phyloP scores from a whole-genome alignment of 2,113 vertebrate species.

The Gymnobelideus leadbeateri region DNA sequence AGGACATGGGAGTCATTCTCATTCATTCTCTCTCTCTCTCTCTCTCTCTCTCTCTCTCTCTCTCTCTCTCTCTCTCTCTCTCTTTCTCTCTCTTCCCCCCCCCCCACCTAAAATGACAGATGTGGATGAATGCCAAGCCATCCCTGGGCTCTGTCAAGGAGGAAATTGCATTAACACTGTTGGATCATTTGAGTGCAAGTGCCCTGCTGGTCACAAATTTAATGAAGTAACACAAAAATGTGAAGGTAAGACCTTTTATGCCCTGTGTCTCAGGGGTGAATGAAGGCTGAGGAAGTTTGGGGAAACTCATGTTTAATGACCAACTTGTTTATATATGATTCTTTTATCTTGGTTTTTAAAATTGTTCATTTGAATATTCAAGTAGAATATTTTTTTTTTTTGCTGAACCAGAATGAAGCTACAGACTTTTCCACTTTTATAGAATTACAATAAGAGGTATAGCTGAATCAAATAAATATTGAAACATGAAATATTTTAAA shows the following conservation, averaged over 20 bases:
- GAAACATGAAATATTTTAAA: conserved; percentile 73
- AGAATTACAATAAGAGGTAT: conserved; percentile 65
- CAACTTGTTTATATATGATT: conserved; percentile 63
- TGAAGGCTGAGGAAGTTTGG: neutral
- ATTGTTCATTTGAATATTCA: conserved; percentile 56
- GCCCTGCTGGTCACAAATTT: conserved; percentile 98
- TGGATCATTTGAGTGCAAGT: conserved; percentile 99
- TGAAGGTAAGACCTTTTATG: conserved; percentile 91
- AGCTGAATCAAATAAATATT: conserved; percentile 78
- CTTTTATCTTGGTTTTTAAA: conserved; percentile 50
- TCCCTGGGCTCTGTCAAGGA: conserved; percentile 98
- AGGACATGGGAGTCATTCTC: conserved; percentile 43
- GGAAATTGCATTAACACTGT: conserved; percentile 99
- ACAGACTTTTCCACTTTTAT: conserved; percentile 72
- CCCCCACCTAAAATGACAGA: conserved; percentile 86
- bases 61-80: conserved; percentile 16
- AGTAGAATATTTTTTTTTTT: conserved; percentile 60
- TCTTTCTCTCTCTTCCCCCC: conserved; percentile 13
- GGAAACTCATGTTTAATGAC: conserved; percentile 11
- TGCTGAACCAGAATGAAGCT: conserved; percentile 65
- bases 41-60: neutral
- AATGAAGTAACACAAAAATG: conserved; percentile 98
- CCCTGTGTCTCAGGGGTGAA: conserved; percentile 52
- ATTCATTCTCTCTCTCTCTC: neutral
- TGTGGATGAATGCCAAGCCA: conserved; percentile 99